A percentile compares a stretch with the other conserved stretches of the same genome.
Evolutionary conservation across 2,888 invertebrate species (phyloP).

Genomic region (Amblyjoppa fuscipennis): DNA sequence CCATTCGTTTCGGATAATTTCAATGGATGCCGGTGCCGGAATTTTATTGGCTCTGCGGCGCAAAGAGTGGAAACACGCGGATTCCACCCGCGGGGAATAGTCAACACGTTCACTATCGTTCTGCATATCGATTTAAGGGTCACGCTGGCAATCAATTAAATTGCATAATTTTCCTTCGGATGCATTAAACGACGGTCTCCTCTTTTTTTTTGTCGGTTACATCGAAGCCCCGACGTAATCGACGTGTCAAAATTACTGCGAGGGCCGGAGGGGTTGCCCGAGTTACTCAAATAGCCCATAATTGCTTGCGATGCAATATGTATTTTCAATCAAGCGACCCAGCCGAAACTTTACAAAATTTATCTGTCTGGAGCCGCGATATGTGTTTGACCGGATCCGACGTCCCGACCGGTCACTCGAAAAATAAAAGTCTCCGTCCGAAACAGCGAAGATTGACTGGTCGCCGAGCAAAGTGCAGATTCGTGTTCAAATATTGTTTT

Average conservation of each 20-base stretch:
- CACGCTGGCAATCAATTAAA: slow-evolving; percentile 7
- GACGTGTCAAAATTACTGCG: not conserved
- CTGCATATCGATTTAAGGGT: slow-evolving; percentile 3
- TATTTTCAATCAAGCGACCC: slow-evolving; percentile 15
- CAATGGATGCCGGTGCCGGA: slow-evolving; percentile 27
- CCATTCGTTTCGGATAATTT: slow-evolving; percentile 44
- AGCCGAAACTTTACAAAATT: slow-evolving; percentile 71
- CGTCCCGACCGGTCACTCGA: slow-evolving; percentile 13
- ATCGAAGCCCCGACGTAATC: not conserved
- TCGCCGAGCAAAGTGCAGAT: not conserved
- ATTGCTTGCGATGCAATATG: no score
- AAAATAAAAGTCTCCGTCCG: not conserved
- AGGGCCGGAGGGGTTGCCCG: not conserved
- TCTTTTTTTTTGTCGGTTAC: not conserved
- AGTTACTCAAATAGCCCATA: no score
- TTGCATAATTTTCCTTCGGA: slow-evolving; percentile 1
- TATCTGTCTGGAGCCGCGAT: slow-evolving; percentile 69
- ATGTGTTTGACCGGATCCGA: slow-evolving; percentile 46
- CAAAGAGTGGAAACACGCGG: slow-evolving; percentile 1
- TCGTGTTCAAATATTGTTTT: not conserved
- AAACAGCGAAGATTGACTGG: not conserved
- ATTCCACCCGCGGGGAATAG: slow-evolving; percentile 11
- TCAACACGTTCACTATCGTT: slow-evolving; percentile 6
- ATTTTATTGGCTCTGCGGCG: slow-evolving; percentile 22
- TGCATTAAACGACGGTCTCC: not conserved